Percentiles rank a stretch among this genome's conserved stretches.
Conservation (phyloP, 2,888 invertebrate genomes). For the Mythimna ferrago region DNA sequence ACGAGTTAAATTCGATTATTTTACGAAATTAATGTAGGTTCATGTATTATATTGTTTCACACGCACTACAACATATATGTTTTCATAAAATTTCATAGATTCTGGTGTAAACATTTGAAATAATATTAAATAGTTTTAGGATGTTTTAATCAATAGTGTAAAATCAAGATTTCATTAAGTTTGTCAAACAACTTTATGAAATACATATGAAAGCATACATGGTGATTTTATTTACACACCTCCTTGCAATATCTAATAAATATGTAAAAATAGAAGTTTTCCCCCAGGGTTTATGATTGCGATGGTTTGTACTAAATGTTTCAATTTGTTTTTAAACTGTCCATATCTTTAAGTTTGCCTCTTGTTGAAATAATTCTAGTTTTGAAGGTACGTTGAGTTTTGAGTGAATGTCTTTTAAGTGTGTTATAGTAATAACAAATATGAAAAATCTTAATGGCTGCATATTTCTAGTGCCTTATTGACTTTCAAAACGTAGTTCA, state of each 20-base stretch:
- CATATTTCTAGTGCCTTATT: constrained; percentile 86
- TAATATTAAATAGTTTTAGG: constrained; percentile 29
- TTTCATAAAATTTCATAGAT: constrained; percentile 62
- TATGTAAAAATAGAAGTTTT: constrained; percentile 69
- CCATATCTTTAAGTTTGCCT: constrained; percentile 77
- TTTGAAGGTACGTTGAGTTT: constrained; percentile 73
- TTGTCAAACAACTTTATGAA: constrained; percentile 51
- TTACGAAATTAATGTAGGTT: constrained; percentile 61
- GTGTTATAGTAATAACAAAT: constrained; percentile 84
- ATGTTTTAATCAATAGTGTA: constrained; percentile 42
- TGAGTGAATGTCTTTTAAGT: constrained; percentile 73
- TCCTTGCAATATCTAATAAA: constrained; percentile 73
- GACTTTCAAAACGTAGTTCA: constrained; percentile 81
- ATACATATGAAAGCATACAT: constrained; percentile 68
- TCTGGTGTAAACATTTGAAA: constrained; percentile 38
- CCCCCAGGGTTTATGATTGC: constrained; percentile 73
- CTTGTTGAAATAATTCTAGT: constrained; percentile 71
- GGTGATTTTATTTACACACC: constrained; percentile 66
- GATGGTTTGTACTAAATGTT: constrained; percentile 82
- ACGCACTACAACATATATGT: constrained; percentile 60
- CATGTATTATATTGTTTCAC: constrained; percentile 56
- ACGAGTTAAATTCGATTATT: constrained; percentile 64
- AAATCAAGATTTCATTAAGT: constrained; percentile 59
- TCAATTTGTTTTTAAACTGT: constrained; percentile 85
- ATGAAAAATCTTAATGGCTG: constrained; percentile 82